Evolutionary conservation across 2,888 invertebrate species (phyloP), one percentile per base, ranked within the genome.

Genomic region (Agrochola litura): DNA sequence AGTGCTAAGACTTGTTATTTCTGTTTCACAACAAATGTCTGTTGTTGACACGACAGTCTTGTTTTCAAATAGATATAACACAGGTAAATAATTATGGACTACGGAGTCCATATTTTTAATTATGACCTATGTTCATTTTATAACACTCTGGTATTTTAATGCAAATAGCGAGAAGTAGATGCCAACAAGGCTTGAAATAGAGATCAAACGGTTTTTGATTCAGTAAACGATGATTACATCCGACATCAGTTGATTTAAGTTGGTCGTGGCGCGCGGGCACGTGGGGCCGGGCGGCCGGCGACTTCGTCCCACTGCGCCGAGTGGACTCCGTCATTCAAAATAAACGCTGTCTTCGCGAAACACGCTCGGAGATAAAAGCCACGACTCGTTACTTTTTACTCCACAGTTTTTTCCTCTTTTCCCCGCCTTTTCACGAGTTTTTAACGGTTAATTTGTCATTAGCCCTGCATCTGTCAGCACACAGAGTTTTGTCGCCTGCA

Each of bases 371-470:
- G 92, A 93, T 93, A 93, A 93, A 94, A 93, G 92, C 88, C 88
- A 85, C 74, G 76, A 77, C 89, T 91, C 89, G 89, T 86, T 83
- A 90, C 92, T 92, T 93, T 93, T 94, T 93, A 92, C 91, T 90
- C 89, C 83, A 82, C 82, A 87, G 90, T 92, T 93, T 95, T 94
- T 92, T 92, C 86, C 89, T 79, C 86, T 89, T 87, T 90, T 88
- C 86, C 84, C 84, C 90, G 91, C 91, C 92, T 93, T 94, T 93
- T 92, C 91, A 90, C 92, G 91, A 92, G 92, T 93, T 94, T 95
- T 94, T 93, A 93, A 94, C 93, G 89, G 93, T 93, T 94, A 95
- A 95, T 95, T 95, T 95, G 94, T 95, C 94, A 94, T 95, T 94
- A 95, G 93, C 91, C 92, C 92, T 94, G 93, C 92, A 92, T 95